Conservation (phyloP, 2,797 vertebrate species). For the Tarsius wallacei region DNA sequence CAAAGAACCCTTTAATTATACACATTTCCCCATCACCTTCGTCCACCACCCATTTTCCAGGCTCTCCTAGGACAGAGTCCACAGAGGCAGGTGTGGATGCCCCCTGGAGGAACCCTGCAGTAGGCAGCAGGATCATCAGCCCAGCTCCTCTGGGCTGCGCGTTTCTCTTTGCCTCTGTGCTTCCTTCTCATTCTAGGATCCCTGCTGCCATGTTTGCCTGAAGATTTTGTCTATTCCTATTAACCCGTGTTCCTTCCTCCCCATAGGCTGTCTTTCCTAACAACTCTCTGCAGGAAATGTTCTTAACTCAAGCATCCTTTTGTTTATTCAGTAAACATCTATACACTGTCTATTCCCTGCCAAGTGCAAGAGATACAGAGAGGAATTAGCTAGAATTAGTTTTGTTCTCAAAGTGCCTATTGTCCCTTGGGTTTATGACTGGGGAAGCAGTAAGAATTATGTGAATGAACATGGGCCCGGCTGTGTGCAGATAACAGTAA, state of each 20-base stretch:
- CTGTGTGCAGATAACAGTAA: not conserved
- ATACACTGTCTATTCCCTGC: not conserved
- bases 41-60: not conserved
- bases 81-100: not conserved
- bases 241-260: not conserved
- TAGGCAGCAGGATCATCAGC: accelerated
- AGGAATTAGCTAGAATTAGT: not conserved
- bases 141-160: not conserved
- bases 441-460: not conserved
- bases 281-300: not conserved
- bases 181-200: not conserved
- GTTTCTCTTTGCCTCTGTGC: not conserved
- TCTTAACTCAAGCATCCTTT: not conserved
- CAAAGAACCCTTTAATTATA: not conserved
- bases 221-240: not conserved
- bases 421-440: not conserved
- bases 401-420: not conserved
- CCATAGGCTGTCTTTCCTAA: not conserved
- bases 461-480: not conserved
- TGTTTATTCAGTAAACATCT: slow-evolving; percentile 13
- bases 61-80: not conserved
- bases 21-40: not conserved
- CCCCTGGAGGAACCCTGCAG: not conserved
- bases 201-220: not conserved
- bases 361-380: not conserved